Base-by-base conservation (phyloP, 1,140 invertebrate species). In the Cotesia glomerata region DNA sequence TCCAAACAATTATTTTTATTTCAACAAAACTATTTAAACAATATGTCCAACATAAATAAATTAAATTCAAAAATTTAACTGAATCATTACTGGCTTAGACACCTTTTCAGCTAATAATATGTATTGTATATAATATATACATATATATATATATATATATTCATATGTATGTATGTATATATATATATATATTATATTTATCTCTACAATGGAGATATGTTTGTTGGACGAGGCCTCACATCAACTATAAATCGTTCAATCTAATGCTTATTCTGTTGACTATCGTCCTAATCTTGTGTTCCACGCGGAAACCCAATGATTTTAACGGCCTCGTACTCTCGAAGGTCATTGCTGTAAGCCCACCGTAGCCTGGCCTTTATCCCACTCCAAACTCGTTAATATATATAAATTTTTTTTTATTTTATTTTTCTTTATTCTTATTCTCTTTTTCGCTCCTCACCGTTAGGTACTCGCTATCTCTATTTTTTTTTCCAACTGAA, bases 341-440 rank as follows among this genome's bases (percentile, higher is more conserved):
- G 64, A 75, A 75, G 74, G 74, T 75, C 74, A 73, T 75, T 64
- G 36, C 63, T 72, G 65, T 56, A 52, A 51, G 51, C 70, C 52
- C 62, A 66, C 70, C 13, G 54, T 8, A 52, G 58, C 65, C 18
- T 18, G 56, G 52, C 18, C 14, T 36, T 52, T 54, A 36, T 64
- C 63, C 71, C 64, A 67, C 71, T 67, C 32, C 35, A 18, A 32
- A 62, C 35, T 49, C 26, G 4, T 35, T 35, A 26, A 26, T 62
- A 26, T 62, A 26, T 62, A 62, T 62, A 35, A 32, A 26, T 16
- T 51, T 14, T 3, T 16, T 49, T 11, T 62, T 35, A 35, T 52
- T 54, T n/a, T 67, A 11, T 35, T 54, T 61, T 32, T 39, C 34
- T 7, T 34, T 39, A 11, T 35, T 67, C 36, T 58, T 58, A 5